Base-by-base conservation (phyloP, 2,797 vertebrate genomes). In the Luscinia luscinia region DNA sequence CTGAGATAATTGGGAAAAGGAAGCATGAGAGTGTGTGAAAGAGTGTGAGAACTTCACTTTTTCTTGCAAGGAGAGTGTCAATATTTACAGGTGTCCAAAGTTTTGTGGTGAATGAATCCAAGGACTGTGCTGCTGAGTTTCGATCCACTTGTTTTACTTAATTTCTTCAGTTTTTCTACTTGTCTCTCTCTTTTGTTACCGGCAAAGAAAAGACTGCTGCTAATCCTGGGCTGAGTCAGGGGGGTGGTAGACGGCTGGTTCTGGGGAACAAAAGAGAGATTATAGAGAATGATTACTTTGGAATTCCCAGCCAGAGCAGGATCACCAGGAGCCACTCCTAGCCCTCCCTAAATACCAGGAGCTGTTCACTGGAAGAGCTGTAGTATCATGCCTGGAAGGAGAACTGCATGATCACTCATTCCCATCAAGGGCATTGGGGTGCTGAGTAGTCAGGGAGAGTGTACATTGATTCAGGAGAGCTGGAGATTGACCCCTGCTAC, bases 371-470 rank as follows among this genome's bases (percentile, higher is more conserved):
- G 24, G 12, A 80, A 36, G 14, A 43, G 26, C 51, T 46, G 32
- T 20, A 20, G 68, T 63, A 64, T 40, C 22, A 19, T n/a, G 19
- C 34, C 55, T 52, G 32, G n/a, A 77, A 87, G 59, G 23, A 76
- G 15, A 84, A 43, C 9, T 32, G 8, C 22, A 34, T 34, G 34
- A 34, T 34, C 34, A 55, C 1, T 1, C 5, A 4, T 49, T 57
- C 51, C 41, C 34, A 46, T 59, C 43, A 41, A 66, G 45, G 32
- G 9, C 22, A 38, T 2, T 18, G 58, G 36, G 26, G 87, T 76
- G 6, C 9, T 0, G 0, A 69, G 9, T 0, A 32, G 55, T 24
- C 20, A 19, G 9, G 40, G n/a, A 72, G 8, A 61, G 18, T 9
- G 15, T 20, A 38, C 45, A 26, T 7, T 30, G 38, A 45, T 64